Evolutionary conservation across 2,888 invertebrate genomes (phyloP).

Genomic region (Drosophila nr. fundita): DNA sequence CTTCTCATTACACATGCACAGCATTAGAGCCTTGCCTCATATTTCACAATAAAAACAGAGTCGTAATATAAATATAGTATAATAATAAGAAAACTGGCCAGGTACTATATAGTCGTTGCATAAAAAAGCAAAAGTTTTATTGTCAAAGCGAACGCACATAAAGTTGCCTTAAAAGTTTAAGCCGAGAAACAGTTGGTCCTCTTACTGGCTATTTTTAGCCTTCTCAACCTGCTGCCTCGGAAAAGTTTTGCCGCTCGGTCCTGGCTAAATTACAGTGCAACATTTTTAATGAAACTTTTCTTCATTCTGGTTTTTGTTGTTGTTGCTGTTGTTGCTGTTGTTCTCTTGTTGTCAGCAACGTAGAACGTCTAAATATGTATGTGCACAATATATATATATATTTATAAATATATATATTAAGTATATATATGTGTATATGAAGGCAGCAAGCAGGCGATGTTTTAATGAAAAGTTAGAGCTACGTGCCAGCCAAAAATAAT

Average conservation of each 20-base stretch:
- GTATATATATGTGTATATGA: conserved; percentile 3
- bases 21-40: conserved; percentile 38
- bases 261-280: conserved; percentile 72
- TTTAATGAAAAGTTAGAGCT: conserved; percentile 74
- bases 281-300: conserved; percentile 77
- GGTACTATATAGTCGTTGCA: conserved; percentile 22
- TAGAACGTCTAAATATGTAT: conserved; percentile 25
- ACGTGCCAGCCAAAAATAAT: conserved; percentile 57
- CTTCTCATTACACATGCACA: conserved; percentile 65
- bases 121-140: conserved; percentile 71
- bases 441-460: conserved; percentile 50
- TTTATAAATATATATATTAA: neutral
- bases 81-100: conserved; percentile 17
- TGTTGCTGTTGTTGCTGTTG: neutral
- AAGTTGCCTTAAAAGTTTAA: conserved; percentile 76
- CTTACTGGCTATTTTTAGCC: conserved; percentile 66
- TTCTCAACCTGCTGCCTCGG: conserved; percentile 28
- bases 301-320: neutral
- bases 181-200: conserved; percentile 43
- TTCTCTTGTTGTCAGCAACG: conserved; percentile 29
- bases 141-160: conserved; percentile 71
- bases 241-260: conserved; percentile 39
- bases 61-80: conserved; percentile 64
- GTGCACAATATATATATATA: neutral
- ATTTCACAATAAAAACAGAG: conserved; percentile 63